Evolutionary conservation across 1,140 invertebrate species (phyloP).

Genomic region (Cyclargus thomasi): DNA sequence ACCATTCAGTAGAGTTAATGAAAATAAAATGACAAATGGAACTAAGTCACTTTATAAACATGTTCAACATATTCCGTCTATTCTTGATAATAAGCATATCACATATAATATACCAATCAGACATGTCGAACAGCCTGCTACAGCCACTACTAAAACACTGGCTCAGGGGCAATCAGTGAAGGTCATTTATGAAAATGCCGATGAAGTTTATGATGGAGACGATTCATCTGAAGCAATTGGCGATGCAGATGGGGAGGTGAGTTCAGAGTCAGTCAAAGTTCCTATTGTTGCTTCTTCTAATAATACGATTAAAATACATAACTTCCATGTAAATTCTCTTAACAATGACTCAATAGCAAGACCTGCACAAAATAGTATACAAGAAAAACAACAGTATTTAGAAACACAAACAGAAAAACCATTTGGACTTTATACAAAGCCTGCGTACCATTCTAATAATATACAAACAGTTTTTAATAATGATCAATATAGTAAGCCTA

Average conservation of each 20-base stretch:
- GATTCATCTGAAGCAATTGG: slow-evolving; percentile 43
- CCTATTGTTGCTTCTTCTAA: slow-evolving; percentile 54
- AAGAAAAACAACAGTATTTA: slow-evolving; percentile 38
- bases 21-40: slow-evolving; percentile 31
- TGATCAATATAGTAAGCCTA: slow-evolving; percentile 51
- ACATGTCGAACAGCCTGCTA: slow-evolving; percentile 57
- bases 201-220: slow-evolving; percentile 66
- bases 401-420: slow-evolving; percentile 73
- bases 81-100: slow-evolving; percentile 51
- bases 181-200: slow-evolving; percentile 60
- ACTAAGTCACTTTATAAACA: slow-evolving; percentile 36
- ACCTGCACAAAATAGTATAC: slow-evolving; percentile 6
- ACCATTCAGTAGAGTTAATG: slow-evolving; percentile 53
- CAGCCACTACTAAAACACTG: slow-evolving; percentile 36
- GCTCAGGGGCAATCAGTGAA: slow-evolving; percentile 36
- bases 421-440: slow-evolving; percentile 53
- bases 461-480: slow-evolving; percentile 50
- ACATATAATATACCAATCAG: slow-evolving; percentile 66
- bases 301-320: slow-evolving; percentile 24
- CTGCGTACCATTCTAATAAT: slow-evolving; percentile 46
- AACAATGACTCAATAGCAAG: not conserved
- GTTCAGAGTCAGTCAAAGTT: slow-evolving; percentile 67
- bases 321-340: not conserved
- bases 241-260: slow-evolving; percentile 60
- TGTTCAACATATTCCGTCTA: slow-evolving; percentile 56